Evolutionary conservation across 64 coral and sea anemone genomes (phyloP).

Genomic region (Dendrophyllia cribrosa): DNA sequence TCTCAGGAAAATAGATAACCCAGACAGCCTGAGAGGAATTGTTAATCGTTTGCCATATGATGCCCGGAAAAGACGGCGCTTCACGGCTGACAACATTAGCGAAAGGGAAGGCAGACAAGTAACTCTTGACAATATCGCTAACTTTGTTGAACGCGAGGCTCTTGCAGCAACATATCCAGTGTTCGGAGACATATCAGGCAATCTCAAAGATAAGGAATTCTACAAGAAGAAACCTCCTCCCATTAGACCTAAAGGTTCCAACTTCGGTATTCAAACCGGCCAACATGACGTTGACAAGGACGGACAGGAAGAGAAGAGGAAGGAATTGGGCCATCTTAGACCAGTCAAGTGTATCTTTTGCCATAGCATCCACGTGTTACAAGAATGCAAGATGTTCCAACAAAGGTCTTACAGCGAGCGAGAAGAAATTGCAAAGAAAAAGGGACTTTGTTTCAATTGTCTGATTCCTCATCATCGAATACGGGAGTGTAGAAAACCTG

Average conservation of each 20-base stretch:
- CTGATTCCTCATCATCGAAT: too few species aligned
- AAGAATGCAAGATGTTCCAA: not conserved
- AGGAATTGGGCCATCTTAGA: not conserved
- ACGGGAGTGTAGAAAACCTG: too few species aligned
- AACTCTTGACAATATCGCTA: slow-evolving; percentile 21
- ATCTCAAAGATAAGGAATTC: not conserved
- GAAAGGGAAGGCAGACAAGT: slow-evolving; percentile 38
- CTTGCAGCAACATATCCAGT: slow-evolving; percentile 43
- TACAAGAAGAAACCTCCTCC: not conserved
- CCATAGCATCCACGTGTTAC: not conserved
- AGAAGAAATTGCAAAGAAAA: not conserved
- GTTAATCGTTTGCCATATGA: slow-evolving; percentile 51
- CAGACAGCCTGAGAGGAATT: slow-evolving; percentile 62
- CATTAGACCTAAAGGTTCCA: not conserved
- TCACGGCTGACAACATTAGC: slow-evolving; percentile 26
- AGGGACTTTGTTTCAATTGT: too few species aligned
- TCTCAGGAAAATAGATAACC: slow-evolving; percentile 59
- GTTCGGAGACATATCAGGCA: slow-evolving; percentile 46
- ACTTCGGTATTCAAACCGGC: not conserved
- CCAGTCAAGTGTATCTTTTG: not conserved
- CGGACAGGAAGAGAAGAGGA: not conserved
- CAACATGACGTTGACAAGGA: not conserved
- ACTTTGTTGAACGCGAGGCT: slow-evolving; percentile 37
- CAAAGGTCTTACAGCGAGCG: too few species aligned
- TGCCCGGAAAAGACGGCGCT: slow-evolving; percentile 8